Conservation (phyloP, 2,113 vertebrate genomes). For the Turnix velox region DNA sequence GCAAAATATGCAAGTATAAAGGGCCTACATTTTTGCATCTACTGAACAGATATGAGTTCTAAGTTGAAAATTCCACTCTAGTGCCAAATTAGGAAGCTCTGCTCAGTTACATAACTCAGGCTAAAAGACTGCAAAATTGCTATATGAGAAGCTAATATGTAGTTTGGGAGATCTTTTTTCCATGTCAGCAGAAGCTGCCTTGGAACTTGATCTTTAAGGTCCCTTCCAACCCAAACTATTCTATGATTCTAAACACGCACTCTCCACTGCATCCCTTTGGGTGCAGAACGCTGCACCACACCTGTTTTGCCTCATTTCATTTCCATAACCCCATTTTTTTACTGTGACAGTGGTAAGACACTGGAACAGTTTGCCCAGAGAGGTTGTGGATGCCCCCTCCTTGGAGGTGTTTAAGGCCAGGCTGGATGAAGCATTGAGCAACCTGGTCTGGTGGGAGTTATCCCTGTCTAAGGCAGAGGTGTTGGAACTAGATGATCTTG, state of each 20-base stretch:
- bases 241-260: not conserved
- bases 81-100: not conserved
- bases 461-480: too few relatives aligned
- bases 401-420: too few relatives aligned
- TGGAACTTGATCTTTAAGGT: too few relatives aligned
- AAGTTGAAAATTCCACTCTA: not conserved
- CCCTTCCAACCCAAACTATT: too few relatives aligned
- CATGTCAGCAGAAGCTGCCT: not conserved
- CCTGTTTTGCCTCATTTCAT: rapidly evolving
- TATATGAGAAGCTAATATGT: not conserved
- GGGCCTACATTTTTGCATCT: not conserved
- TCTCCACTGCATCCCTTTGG: rapidly evolving
- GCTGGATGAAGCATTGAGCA: too few relatives aligned
- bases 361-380: too few relatives aligned
- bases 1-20: not conserved
- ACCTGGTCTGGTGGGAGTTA: too few relatives aligned
- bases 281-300: not conserved
- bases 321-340: too few relatives aligned
- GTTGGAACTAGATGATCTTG: too few relatives aligned
- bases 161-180: not conserved
- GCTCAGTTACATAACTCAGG: not conserved
- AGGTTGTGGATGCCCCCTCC: too few relatives aligned
- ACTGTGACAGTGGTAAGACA: too few relatives aligned
- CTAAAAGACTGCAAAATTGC: not conserved
- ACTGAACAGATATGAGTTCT: not conserved